Evolutionary conservation across 2,888 invertebrate species (phyloP), one percentile per base, ranked within the genome.

Genomic region (Melieria omissa): DNA sequence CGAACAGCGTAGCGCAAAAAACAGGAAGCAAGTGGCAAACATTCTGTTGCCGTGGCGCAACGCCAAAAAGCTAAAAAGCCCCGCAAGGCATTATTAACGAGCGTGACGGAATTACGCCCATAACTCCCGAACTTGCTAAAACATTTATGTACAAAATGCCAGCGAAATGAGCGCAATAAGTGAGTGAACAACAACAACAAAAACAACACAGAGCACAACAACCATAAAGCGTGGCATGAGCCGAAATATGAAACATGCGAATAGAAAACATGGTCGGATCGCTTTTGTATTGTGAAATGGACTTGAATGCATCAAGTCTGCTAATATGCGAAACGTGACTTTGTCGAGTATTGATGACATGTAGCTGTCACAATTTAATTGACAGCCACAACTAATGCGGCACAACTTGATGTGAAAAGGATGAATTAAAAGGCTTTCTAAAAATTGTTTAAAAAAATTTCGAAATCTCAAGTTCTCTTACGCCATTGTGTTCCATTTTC

Each of bases 401-500:
- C 29, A 57, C 61, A 46, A 58, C 67, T 44, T 41, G 41, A 61
- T 65, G 14, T 16, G 46, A 46, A 46, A 46, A 29, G 29, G 29
- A 3, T 2, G 29, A 29, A 29, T 29, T 29, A 29, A 29, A 29
- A 29, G 29, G 29, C 29, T 29, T 29, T 29, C n/a, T 29, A 29
- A 29, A 29, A 29, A 29, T 29, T 29, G 29, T 29, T 29, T 29
- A 29, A 29, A 29, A 29, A 29, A 29, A 16, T 16, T 16, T 16
- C 1, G 1, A 29, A 29, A 29, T 29, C 29, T 29, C 29, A 29
- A 29, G 3, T 12, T 14, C 63, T 82, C 89, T 90, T 81, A 92
- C 92, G 79, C 89, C 88, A 78, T 87, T 86, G 73, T 89, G 89
- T 77, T 92, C 91, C 86, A 93, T 90, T 85, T 94, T 93, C 72